phyloP scores from a whole-genome alignment of 1,140 invertebrate species.

The Leptinotarsa lineolata region DNA sequence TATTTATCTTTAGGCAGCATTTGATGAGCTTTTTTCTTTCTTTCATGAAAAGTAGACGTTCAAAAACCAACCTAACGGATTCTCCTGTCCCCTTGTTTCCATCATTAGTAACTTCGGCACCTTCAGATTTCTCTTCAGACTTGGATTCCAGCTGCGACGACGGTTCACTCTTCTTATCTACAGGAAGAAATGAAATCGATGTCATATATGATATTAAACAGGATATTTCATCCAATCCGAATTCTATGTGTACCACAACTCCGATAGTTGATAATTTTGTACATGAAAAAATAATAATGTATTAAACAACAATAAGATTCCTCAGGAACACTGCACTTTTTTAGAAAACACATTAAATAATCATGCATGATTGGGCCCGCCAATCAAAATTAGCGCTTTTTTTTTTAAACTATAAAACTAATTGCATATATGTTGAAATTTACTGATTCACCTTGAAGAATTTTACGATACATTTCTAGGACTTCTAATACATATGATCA shows the following conservation, averaged over 20 bases:
- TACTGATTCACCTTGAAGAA: slow-evolving; percentile 4
- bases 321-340: slow-evolving; percentile 29
- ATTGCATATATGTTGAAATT: slow-evolving; percentile 21
- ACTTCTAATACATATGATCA: background rate
- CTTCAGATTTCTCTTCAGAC: slow-evolving; percentile 20
- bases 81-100: slow-evolving; percentile 33
- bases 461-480: background rate
- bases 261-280: slow-evolving; percentile 11
- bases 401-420: slow-evolving; percentile 18
- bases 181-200: slow-evolving; percentile 47
- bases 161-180: slow-evolving; percentile 45
- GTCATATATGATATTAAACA: slow-evolving; percentile 40
- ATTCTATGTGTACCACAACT: slow-evolving; percentile 25
- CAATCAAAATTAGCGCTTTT: background rate
- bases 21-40: slow-evolving; percentile 25
- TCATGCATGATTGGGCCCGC: background rate
- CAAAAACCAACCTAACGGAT: slow-evolving; percentile 43
- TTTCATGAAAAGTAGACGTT: slow-evolving; percentile 4
- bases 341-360: slow-evolving; percentile 15
- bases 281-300: slow-evolving; percentile 29
- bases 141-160: slow-evolving; percentile 23
- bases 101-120: slow-evolving; percentile 29
- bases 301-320: slow-evolving; percentile 22
- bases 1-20: slow-evolving; percentile 23
- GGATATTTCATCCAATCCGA: slow-evolving; percentile 28